Conservation (phyloP, 2,797 vertebrate genomes). For the Enteromius viviparus region DNA sequence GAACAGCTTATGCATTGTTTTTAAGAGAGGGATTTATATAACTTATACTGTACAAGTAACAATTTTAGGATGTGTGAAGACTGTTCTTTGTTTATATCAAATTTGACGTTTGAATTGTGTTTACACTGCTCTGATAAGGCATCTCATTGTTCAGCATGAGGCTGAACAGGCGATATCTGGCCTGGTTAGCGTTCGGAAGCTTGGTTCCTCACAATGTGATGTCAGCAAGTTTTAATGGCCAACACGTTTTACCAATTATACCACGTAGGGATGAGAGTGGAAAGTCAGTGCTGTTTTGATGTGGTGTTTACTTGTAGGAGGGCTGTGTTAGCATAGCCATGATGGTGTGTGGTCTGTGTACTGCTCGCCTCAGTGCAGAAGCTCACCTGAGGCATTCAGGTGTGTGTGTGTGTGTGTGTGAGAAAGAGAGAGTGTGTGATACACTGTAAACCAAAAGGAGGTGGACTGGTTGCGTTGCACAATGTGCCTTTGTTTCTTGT, state of each 20-base stretch:
- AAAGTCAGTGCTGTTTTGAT: constrained; percentile 70
- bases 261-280: constrained; percentile 53
- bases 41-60: not conserved
- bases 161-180: constrained; percentile 21
- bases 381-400: constrained; percentile 53
- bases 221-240: constrained; percentile 84
- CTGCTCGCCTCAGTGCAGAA: constrained; percentile 38
- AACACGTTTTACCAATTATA: constrained; percentile 81
- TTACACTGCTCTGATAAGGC: constrained; percentile 49
- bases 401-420: constrained; percentile 33
- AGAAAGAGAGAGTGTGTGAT: not conserved
- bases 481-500: constrained; percentile 36
- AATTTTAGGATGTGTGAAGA: constrained; percentile 8
- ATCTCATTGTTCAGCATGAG: constrained; percentile 41
- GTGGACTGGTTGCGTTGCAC: constrained; percentile 12
- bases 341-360: constrained; percentile 58
- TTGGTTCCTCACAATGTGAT: constrained; percentile 76
- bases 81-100: constrained; percentile 30
- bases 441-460: constrained; percentile 17
- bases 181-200: constrained; percentile 74
- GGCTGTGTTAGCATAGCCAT: constrained; percentile 66
- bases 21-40: not conserved
- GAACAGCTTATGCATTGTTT: not conserved
- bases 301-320: constrained; percentile 82
- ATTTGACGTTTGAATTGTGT: constrained; percentile 32